phyloP scores from a whole-genome alignment of 2,888 invertebrate genomes.

The Andrena minutula region DNA sequence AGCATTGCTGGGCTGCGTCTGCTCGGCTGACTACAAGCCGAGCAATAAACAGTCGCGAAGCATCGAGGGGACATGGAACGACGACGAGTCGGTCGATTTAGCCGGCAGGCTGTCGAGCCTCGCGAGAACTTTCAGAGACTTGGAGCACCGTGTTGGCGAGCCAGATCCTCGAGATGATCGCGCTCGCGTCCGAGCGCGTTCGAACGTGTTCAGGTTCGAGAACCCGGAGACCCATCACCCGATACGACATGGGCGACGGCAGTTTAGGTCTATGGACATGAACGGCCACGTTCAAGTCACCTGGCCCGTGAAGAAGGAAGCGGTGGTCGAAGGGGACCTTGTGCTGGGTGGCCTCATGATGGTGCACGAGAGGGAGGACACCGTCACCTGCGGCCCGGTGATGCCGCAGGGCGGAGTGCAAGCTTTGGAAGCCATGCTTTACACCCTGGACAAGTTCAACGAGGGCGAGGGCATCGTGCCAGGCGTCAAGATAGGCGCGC shows the following conservation, averaged over 20 bases:
- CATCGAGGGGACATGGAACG: not conserved
- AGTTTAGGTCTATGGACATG: conserved; percentile 76
- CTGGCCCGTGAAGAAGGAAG: conserved; percentile 95
- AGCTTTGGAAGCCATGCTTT: conserved; percentile 95
- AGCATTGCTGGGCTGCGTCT: conserved; percentile 73
- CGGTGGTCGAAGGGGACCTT: conserved; percentile 94
- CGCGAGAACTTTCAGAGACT: not conserved
- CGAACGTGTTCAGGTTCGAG: conserved; percentile 59
- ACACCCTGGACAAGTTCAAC: conserved; percentile 92
- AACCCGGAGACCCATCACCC: conserved; percentile 77
- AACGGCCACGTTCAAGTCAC: conserved; percentile 76
- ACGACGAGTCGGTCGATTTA: conserved; percentile 8
- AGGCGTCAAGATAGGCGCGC: conserved; percentile 92
- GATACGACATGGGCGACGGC: conserved; percentile 78
- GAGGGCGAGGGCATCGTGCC: conserved; percentile 87
- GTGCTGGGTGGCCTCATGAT: conserved; percentile 96
- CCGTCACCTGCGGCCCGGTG: conserved; percentile 92
- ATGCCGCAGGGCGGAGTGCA: conserved; percentile 96
- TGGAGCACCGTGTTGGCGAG: not conserved
- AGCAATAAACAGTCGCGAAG: conserved; percentile 6
- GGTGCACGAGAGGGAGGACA: conserved; percentile 96
- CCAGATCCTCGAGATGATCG: not conserved
- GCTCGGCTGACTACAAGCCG: conserved; percentile 67
- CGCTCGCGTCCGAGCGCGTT: not conserved
- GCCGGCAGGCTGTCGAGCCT: not conserved